A percentile compares a stretch with the other conserved stretches of the same genome.
phyloP scores from a whole-genome alignment of 1,140 invertebrate genomes.

The Cheumatopsyche charites region DNA sequence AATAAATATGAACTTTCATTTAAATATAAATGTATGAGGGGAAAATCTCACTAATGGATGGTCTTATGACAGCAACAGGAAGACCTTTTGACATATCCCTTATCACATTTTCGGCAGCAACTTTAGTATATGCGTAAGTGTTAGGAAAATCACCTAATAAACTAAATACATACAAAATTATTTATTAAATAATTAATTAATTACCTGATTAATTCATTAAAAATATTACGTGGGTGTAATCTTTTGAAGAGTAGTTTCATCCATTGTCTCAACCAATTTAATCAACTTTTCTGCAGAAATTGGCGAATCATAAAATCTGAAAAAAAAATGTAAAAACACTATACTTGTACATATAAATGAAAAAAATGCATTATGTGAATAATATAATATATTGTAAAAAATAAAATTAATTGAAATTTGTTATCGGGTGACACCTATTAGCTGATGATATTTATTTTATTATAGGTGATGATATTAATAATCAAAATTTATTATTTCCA shows the following conservation, averaged over 20 bases:
- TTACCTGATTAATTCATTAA: too few species aligned
- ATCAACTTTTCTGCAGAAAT: slow-evolving; percentile 75
- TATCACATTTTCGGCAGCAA: slow-evolving; percentile 77
- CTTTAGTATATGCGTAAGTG: slow-evolving; percentile 86
- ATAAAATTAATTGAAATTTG: too few species aligned
- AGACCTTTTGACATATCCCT: slow-evolving; percentile 69
- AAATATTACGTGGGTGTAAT: slow-evolving; percentile 74
- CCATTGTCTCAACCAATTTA: slow-evolving; percentile 62
- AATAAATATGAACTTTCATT: neutral
- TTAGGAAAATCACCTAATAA: slow-evolving; percentile 80
- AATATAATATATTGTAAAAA: too few species aligned
- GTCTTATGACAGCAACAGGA: slow-evolving; percentile 75
- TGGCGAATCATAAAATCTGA: slow-evolving; percentile 73
- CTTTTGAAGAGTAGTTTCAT: slow-evolving; percentile 70
- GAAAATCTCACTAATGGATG: slow-evolving; percentile 68
- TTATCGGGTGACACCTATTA: too few species aligned
- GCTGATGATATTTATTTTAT: neutral
- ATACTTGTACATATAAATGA: too few species aligned
- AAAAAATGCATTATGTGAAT: too few species aligned
- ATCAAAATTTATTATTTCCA: neutral
- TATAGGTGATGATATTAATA: too few species aligned
- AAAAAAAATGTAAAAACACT: too few species aligned
- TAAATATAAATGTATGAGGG: neutral
- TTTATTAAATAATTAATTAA: too few species aligned
- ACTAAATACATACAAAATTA: slow-evolving; percentile 53